phyloP scores from a whole-genome alignment of 2,888 invertebrate genomes.

The Eustalomyia histrio region DNA sequence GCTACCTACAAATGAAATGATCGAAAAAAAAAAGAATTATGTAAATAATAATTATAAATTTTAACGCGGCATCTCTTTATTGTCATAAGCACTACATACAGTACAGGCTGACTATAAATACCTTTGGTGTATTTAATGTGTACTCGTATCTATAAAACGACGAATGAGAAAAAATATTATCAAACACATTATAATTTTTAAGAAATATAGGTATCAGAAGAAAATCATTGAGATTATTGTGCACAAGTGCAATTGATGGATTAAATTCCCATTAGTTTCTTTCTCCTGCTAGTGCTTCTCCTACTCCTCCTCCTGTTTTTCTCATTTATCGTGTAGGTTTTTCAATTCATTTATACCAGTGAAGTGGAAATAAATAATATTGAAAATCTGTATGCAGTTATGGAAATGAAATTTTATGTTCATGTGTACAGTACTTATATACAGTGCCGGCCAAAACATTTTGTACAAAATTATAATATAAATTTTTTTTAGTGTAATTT shows the following conservation, averaged over 20 bases:
- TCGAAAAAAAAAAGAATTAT: not conserved
- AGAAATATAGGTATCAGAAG: slow-evolving; percentile 37
- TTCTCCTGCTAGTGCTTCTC: slow-evolving; percentile 2
- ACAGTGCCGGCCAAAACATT: too few species aligned
- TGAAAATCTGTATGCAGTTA: slow-evolving; percentile 63
- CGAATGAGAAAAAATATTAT: not conserved
- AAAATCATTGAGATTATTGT: slow-evolving; percentile 56
- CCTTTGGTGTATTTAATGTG: too few species aligned
- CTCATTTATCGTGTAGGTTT: slow-evolving; percentile 21
- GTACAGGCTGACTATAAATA: too few species aligned
- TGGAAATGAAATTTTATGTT: slow-evolving; percentile 63
- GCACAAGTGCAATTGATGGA: slow-evolving; percentile 65
- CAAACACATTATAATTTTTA: not conserved
- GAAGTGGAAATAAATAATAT: slow-evolving; percentile 65
- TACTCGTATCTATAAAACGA: too few species aligned
- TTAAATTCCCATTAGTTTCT: slow-evolving; percentile 59
- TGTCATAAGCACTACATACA: not conserved
- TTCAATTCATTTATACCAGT: slow-evolving; percentile 55
- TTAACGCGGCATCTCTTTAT: not conserved
- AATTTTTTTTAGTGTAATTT: too few species aligned
- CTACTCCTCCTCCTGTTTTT: slow-evolving; percentile 3
- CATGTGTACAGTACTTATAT: slow-evolving; percentile 48
- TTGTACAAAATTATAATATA: too few species aligned
- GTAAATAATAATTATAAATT: slow-evolving; percentile 43
- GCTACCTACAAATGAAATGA: slow-evolving; percentile 6